These are phyloP conservation scores for Drosophila buzzatii DNA, from an alignment of 2,888 invertebrate genomes.

Conservation along the genomic window DNA sequence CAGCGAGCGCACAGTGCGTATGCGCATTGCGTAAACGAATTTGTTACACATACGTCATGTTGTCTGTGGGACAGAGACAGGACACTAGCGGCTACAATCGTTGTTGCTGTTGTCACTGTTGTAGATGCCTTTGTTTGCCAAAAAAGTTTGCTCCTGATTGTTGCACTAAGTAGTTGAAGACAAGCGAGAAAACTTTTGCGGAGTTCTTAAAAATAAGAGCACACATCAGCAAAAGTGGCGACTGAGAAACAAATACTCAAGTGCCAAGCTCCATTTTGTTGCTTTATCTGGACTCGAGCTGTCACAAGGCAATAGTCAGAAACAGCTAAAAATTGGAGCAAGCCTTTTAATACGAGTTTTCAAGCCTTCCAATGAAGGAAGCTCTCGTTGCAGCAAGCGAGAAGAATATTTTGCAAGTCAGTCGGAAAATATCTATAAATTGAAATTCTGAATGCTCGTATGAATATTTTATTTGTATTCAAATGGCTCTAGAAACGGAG, in stretches of 20 bases:
- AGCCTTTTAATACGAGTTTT: slow-evolving; percentile 17
- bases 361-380: neutral
- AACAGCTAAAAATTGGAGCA: slow-evolving; percentile 12
- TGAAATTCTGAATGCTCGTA: neutral
- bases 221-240: slow-evolving; percentile 40
- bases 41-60: slow-evolving; percentile 41
- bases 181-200: slow-evolving; percentile 44
- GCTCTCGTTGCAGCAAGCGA: neutral
- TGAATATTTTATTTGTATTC: slow-evolving; percentile 4
- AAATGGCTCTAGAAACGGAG: neutral
- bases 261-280: slow-evolving; percentile 34
- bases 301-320: slow-evolving; percentile 25
- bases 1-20: slow-evolving; percentile 45
- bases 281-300: slow-evolving; percentile 37
- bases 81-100: slow-evolving; percentile 9
- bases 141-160: slow-evolving; percentile 49
- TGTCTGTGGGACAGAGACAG: slow-evolving; percentile 12
- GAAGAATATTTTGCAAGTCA: neutral
- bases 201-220: slow-evolving; percentile 39
- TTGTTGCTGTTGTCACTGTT: slow-evolving; percentile 12
- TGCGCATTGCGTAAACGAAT: slow-evolving; percentile 61
- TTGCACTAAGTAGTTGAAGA: slow-evolving; percentile 58
- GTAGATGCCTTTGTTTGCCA: slow-evolving; percentile 12
- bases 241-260: slow-evolving; percentile 17
- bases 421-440: neutral